Evolutionary conservation across 2,113 vertebrate species (phyloP), one percentile per base, ranked within the genome.

Genomic region (Ophiodon elongatus): DNA sequence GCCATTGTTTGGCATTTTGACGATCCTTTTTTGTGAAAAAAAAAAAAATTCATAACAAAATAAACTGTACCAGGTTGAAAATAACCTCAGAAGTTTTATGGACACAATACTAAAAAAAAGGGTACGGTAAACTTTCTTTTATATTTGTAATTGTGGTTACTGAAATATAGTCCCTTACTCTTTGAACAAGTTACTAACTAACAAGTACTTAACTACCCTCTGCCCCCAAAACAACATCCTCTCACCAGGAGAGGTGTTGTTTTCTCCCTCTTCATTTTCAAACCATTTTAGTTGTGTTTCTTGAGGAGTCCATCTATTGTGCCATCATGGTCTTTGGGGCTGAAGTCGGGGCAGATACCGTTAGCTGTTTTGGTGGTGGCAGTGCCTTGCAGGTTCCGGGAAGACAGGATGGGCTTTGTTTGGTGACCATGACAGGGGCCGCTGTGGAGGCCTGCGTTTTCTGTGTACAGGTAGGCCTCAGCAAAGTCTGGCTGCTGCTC

Each of bases 281-380:
- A 47, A 73, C 59, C 73, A 6, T 43, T 50, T 94, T 93, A 99
- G 94, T 98, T 95, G 92, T 96, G 92, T 91, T 96, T 96, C 94
- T 99, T 99, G 92, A 96, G 90, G 72, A 87, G 89, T 41, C 85
- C 85, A 1, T 91, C 84, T 52, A 35, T 85, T 93, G 81, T 88
- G 86, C 90, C 90, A 13, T 17, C 68, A 0, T 82, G 64, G 5
- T 72, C 94, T 11, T 96, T 96, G 8, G 97, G 97, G 87, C 96
- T 97, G 95, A 99, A 99, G 94, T 99, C 97, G 4, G 97, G 95
- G 91, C 98, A 99, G 95, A 99, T 97, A 74, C 98, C 97, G 52
- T 99, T 99, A 74, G 96, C 91, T 1, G 86, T 84, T 91, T 95
- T 92, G 10, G 89, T 90, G 43, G 86, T 91, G 25, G 95, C 91